phyloP scores from a whole-genome alignment of 2,797 vertebrate genomes.

The Chromis chromis region DNA sequence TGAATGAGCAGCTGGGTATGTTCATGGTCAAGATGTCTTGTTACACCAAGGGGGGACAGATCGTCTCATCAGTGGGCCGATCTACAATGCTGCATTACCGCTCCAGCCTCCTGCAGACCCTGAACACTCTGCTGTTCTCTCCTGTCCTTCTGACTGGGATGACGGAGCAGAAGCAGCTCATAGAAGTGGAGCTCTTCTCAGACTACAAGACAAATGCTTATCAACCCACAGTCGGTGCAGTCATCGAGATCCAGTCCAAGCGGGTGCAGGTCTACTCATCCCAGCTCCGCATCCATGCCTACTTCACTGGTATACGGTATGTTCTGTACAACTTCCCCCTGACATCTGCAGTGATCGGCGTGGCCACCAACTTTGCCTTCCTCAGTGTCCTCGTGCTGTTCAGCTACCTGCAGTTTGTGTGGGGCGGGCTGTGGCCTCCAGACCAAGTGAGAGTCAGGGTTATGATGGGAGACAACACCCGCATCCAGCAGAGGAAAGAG shows the following conservation, averaged over 20 bases:
- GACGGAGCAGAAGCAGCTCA: conserved; percentile 90
- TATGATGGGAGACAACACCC: conserved; percentile 85
- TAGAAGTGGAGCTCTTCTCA: conserved; percentile 90
- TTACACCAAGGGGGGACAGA: conserved; percentile 85
- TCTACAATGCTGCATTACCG: conserved; percentile 93
- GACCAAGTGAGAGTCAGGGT: conserved; percentile 85
- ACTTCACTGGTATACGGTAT: conserved; percentile 92
- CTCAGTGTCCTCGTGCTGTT: conserved; percentile 89
- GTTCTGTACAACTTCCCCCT: conserved; percentile 93
- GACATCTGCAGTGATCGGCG: conserved; percentile 88
- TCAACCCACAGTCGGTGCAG: conserved; percentile 85
- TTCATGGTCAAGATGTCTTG: conserved; percentile 91
- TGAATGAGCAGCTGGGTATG: conserved; percentile 92
- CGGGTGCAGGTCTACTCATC: conserved; percentile 90
- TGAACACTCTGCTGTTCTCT: conserved; percentile 88
- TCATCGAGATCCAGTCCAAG: conserved; percentile 90
- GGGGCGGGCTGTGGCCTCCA: conserved; percentile 89
- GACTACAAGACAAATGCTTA: conserved; percentile 90
- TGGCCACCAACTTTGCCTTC: conserved; percentile 92
- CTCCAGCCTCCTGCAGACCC: conserved; percentile 87
- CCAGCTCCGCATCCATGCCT: conserved; percentile 91
- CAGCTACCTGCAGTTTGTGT: conserved; percentile 92
- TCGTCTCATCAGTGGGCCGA: conserved; percentile 85
- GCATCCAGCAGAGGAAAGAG: conserved; percentile 83
- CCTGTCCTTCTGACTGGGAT: conserved; percentile 88